Base-by-base conservation (phyloP, 1,140 invertebrate genomes). In the Drosophila subpulchrella region DNA sequence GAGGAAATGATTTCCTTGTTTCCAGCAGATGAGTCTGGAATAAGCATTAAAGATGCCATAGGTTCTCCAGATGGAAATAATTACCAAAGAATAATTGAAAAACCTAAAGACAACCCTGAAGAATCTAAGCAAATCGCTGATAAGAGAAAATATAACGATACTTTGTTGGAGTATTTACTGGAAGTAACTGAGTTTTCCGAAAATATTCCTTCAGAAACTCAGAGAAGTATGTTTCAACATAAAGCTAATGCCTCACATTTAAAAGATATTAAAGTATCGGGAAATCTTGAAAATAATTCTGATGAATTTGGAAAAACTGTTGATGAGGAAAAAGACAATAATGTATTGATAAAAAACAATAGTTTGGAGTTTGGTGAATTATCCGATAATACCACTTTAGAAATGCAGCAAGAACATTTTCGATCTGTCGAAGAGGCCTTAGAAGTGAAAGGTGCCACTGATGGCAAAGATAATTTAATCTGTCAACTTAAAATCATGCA, bases 291-390 rank as follows among this genome's bases (percentile, higher is more conserved):
- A 41, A 41, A 41, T 41, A n/a, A 41, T 15, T 7, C 15, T 3
- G 39, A 44, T 11, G 15, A 44, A 20, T 11, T 17, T 1, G 17
- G 8, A 0, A 11, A 11, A 20, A 17, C 3, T 10, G 42, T 44
- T 44, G 17, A 20, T 11, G 20, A 17, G 3, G 42, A 6, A 5
- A 44, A 11, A 44, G 4, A 3, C 4, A 44, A 3, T 10, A n/a
- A n/a, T n/a, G n/a, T n/a, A n/a, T n/a, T n/a, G n/a, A n/a, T n/a
- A 5, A 44, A 11, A 44, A 5, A 3, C 4, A 44, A 8, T 3
- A 8, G 20, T 20, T 17, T 55, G 2, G 34, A 56, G 13, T 61
- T 50, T 39, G 50, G 34, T 17, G 15, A 65, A 12, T 38, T 60
- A n/a, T 11, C 17, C 15, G 4, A 27, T 27, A 27, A 55, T 6